Base-by-base conservation (phyloP, 2,888 invertebrate species). In the Troides helena region DNA sequence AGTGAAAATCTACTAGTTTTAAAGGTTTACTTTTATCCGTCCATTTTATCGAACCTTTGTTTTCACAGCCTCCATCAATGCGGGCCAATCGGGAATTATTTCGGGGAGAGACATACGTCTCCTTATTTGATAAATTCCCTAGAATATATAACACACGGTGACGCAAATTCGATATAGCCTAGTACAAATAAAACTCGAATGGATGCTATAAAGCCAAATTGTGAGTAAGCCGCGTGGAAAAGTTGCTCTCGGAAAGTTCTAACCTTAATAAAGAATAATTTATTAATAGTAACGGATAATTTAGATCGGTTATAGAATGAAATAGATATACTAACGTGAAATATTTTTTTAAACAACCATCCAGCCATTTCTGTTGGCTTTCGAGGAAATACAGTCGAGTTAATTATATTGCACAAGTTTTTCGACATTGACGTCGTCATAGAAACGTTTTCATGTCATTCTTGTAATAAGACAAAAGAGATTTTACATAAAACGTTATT, bases 1-100 rank as follows among this genome's bases (percentile, higher is more conserved):
- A 73, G 76, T 82, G 74, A 81, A 77, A 75, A 50, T 74, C 77
- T 80, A 78, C 77, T 74, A 62, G 18, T 76, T 67, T 85, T 86
- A 76, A 79, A 72, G 66, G 73, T 83, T 79, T 83, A 80, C 75
- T 83, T 90, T 91, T 87, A 86, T 77, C 76, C 75, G 73, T 84
- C 82, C 83, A 82, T 85, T 88, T 92, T 86, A 94, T 90, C 95
- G 94, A 95, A 95, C 95, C 95, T 95, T 95, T 89, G 92, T 90
- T 93, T 94, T 94, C 87, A 93, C 93, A 92, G 93, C 89, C 89
- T 94, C 93, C 90, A 94, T 90, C 89, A 96, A 95, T 81, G 87
- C 94, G 84, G 96, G 96, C 96, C 96, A 96, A 93, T 96, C 96
- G 82, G 95, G 95, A 88, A 96, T 95, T 85, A 96, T 88, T 93